These are phyloP conservation scores for Echinarachnius parma DNA, from an alignment of 53 echinoderm and acorn worm genomes.

Conservation along the genomic window DNA sequence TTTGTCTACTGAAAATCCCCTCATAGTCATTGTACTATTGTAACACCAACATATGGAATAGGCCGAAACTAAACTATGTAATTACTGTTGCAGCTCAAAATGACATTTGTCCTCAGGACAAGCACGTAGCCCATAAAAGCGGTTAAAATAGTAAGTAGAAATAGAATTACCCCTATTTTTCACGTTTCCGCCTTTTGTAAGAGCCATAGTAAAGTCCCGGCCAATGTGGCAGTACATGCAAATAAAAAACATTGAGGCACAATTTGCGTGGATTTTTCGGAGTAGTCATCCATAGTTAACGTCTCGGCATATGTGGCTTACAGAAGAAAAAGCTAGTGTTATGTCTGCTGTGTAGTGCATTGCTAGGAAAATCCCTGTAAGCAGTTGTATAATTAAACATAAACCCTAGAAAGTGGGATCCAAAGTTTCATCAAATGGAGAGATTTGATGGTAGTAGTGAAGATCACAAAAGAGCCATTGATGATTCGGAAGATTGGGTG, in stretches of 20 bases:
- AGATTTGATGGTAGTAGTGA: slow-evolving; percentile 60
- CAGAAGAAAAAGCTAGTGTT: slow-evolving; percentile 61
- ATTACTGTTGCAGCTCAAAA: slow-evolving; percentile 79
- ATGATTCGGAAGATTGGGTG: slow-evolving; percentile 62
- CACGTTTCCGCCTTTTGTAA: slow-evolving; percentile 60
- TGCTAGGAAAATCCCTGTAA: slow-evolving; percentile 58
- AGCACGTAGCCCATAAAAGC: slow-evolving; percentile 72
- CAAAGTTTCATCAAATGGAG: slow-evolving; percentile 74
- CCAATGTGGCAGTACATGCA: slow-evolving; percentile 69
- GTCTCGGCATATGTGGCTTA: slow-evolving; percentile 71
- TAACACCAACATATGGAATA: slow-evolving; percentile 52
- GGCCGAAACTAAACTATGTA: slow-evolving; percentile 59
- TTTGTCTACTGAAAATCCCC: slow-evolving; percentile 78
- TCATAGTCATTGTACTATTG: slow-evolving; percentile 68
- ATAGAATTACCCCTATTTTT: slow-evolving; percentile 62
- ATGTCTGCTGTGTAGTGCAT: slow-evolving; percentile 75
- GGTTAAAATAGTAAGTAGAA: slow-evolving; percentile 57
- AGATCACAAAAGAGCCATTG: slow-evolving; percentile 48
- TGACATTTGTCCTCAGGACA: slow-evolving; percentile 83
- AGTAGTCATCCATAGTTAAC: slow-evolving; percentile 74
- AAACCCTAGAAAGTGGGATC: slow-evolving; percentile 60
- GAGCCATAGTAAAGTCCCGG: slow-evolving; percentile 72
- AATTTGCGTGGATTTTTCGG: slow-evolving; percentile 67
- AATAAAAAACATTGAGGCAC: slow-evolving; percentile 65
- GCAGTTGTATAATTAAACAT: slow-evolving; percentile 54